Evolutionary conservation across 2,113 vertebrate species (phyloP).

Genomic region (Chascanopsetta lugubris): DNA sequence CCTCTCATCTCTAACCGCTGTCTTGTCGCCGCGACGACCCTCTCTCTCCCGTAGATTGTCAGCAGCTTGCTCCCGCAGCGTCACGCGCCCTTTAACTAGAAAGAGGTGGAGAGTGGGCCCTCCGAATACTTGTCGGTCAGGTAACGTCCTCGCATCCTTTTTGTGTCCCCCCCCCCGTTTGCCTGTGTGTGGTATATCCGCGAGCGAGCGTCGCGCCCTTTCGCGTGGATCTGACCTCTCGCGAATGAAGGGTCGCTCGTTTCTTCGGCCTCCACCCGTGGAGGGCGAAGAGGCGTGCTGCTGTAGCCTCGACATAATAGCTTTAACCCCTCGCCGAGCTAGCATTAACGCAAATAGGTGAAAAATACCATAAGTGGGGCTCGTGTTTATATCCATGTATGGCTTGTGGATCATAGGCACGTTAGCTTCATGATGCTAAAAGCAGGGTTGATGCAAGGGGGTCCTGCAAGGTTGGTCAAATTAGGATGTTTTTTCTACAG

Average conservation of each 20-base stretch:
- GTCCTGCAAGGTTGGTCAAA: slow-evolving; percentile 69
- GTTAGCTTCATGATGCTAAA: slow-evolving; percentile 85
- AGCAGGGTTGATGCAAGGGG: slow-evolving; percentile 82
- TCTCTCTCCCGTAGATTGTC: slow-evolving; percentile 67
- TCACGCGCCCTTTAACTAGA: slow-evolving; percentile 75
- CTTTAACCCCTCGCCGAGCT: slow-evolving; percentile 76
- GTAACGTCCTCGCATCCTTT: slow-evolving; percentile 63
- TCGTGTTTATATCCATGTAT: slow-evolving; percentile 72
- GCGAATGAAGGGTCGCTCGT: slow-evolving; percentile 50
- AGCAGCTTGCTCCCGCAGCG: slow-evolving; percentile 73
- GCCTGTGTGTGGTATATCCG: slow-evolving; percentile 49
- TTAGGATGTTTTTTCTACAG: slow-evolving; percentile 60
- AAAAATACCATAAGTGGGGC: slow-evolving; percentile 64
- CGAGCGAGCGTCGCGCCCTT: slow-evolving; percentile 51
- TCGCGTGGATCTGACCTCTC: slow-evolving; percentile 42
- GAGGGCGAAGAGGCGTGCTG: slow-evolving; percentile 56
- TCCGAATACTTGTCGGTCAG: slow-evolving; percentile 37
- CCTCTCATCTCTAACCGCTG: slow-evolving; percentile 62
- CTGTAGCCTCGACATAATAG: slow-evolving; percentile 70
- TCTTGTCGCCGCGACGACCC: slow-evolving; percentile 43
- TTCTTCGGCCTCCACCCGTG: slow-evolving; percentile 23
- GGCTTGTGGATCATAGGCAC: slow-evolving; percentile 73
- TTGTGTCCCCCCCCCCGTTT: slow-evolving; percentile 6
- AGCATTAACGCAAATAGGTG: slow-evolving; percentile 66
- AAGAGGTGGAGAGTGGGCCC: slow-evolving; percentile 58